Base-by-base conservation (phyloP, 2,113 vertebrate species). In the Phrynosoma blainvillii region DNA sequence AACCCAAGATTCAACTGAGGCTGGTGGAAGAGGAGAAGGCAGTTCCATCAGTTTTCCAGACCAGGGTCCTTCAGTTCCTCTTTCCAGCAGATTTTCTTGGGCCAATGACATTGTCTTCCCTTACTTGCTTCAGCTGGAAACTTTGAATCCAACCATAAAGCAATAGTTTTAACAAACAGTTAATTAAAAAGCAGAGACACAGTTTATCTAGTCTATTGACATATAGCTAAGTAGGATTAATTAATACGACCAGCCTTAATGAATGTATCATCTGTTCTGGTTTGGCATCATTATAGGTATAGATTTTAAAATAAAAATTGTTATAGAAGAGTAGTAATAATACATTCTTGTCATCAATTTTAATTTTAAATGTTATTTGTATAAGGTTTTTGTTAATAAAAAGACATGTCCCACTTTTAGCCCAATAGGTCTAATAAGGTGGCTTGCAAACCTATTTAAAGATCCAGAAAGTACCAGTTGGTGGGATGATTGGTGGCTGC, bases 101-200 rank as follows among this genome's bases (percentile, higher is more conserved):
- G 12, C 6, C 10, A 79, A 59, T 62, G 7, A 6, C 68, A 40
- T 75, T 47, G 56, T 65, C 65, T 70, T 16, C 62, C 27, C 42
- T n/a, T 18, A 2, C n/a, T 59, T 84, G 14, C n/a, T 52, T 40
- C 40, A 68, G 20, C 13, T 21, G 36, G 13, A 12, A 40, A 18
- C 71, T 47, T 25, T 86, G 75, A 13, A 79, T 47, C 18, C 2
- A 68, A 52, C 42, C 76, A 40, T 68, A 86, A 86, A 79, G 20
- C 62, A 82, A 82, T 20, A 75, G 70, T 25, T 87, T 87, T 25
- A 82, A 75, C 75, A 76, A 87, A 82, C 54, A 42, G 52, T 32
- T 84, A 59, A 65, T 85, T 30, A 65, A 42, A 54, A 84, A 62
- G 62, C 16, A 76, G 14, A 9, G 5, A 25, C 21, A 40, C 54